phyloP scores from a whole-genome alignment of 2,888 invertebrate species.

The Halictus quadricinctus region DNA sequence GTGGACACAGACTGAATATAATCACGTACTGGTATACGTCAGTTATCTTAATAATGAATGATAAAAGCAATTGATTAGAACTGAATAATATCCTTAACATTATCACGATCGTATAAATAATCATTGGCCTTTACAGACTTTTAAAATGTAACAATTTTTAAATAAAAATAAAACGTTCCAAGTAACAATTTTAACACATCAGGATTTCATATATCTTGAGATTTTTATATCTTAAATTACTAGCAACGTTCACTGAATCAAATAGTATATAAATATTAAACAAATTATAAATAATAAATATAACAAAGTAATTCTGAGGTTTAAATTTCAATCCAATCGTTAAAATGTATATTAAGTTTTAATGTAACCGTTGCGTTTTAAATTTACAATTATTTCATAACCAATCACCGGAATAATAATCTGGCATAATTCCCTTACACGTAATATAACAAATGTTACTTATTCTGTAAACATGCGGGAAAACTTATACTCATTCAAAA shows the following conservation, averaged over 20 bases:
- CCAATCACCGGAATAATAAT: neutral
- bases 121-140: neutral
- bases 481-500: neutral
- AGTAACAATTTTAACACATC: neutral
- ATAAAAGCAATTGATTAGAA: neutral
- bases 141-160: neutral
- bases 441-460: neutral
- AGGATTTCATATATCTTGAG: no score
- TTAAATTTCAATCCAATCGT: neutral
- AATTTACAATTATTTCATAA: neutral
- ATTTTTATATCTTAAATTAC: neutral
- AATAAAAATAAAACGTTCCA: neutral
- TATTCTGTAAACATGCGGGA: neutral
- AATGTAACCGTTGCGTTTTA: neutral
- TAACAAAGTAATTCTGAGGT: neutral
- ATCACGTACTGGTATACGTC: neutral
- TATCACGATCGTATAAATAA: no score
- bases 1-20: neutral
- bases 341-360: neutral
- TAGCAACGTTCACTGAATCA: neutral
- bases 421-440: neutral
- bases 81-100: neutral
- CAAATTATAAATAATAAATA: neutral
- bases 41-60: neutral
- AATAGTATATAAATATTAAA: neutral